These are phyloP conservation scores for Sorex fumeus DNA, from an alignment of 2,113 vertebrate species.

Conservation along the genomic window DNA sequence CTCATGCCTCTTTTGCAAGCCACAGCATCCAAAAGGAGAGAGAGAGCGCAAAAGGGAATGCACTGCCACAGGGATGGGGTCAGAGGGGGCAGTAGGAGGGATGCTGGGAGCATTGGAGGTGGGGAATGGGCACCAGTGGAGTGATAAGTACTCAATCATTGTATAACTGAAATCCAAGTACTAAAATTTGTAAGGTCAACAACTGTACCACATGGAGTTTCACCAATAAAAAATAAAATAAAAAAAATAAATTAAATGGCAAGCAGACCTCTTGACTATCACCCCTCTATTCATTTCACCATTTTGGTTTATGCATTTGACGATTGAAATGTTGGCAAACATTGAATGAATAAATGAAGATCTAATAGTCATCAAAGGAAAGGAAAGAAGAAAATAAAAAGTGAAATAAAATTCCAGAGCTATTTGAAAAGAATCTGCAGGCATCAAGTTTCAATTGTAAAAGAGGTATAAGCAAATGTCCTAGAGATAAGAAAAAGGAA, in stretches of 20 bases:
- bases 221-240: too few species aligned
- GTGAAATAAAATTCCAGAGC: slow-evolving; percentile 40
- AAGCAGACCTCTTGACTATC: not conserved
- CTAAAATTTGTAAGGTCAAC: too few species aligned
- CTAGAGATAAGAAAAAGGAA: not conserved
- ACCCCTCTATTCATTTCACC: not conserved
- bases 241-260: not conserved
- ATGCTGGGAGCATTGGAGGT: too few species aligned
- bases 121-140: too few species aligned
- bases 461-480: not conserved
- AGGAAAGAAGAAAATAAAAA: slow-evolving; percentile 28
- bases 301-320: slow-evolving; percentile 46
- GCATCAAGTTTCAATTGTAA: slow-evolving; percentile 39
- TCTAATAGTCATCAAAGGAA: slow-evolving; percentile 18
- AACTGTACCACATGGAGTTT: too few species aligned
- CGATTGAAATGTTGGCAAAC: slow-evolving; percentile 27
- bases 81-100: too few species aligned
- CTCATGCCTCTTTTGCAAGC: too few species aligned
- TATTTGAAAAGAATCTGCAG: not conserved
- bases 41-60: too few species aligned
- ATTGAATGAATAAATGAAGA: slow-evolving; percentile 18
- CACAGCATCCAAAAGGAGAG: too few species aligned
- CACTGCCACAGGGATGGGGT: too few species aligned
- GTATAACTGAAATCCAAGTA: too few species aligned
- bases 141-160: too few species aligned